These are phyloP conservation scores for Circaetus cinerascens DNA, from an alignment of 2,113 vertebrate species.

Conservation along the genomic window DNA sequence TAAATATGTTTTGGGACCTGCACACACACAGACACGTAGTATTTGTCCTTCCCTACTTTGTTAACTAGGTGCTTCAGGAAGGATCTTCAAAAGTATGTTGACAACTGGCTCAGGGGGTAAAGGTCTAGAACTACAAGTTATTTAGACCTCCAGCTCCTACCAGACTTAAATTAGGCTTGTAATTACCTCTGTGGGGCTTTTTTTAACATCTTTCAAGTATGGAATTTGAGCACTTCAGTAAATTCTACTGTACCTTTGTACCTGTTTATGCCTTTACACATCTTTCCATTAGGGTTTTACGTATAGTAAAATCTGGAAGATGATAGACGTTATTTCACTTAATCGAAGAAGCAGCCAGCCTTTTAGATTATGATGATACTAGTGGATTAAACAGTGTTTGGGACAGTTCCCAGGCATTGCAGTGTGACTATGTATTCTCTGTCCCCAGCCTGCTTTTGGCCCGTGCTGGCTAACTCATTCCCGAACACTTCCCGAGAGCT, in stretches of 20 bases:
- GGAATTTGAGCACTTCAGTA: not conserved
- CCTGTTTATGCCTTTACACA: not conserved
- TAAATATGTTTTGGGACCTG: not conserved
- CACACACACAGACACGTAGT: not conserved
- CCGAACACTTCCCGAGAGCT: not conserved
- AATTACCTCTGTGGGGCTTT: not conserved
- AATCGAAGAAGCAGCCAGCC: not conserved
- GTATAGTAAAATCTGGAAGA: not conserved
- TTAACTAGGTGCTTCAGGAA: not conserved
- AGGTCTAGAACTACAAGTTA: not conserved
- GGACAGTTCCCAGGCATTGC: not conserved
- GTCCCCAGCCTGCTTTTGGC: not conserved
- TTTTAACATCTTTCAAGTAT: not conserved
- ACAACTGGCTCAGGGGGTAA: not conserved
- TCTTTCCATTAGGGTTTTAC: not conserved
- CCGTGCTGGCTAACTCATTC: not conserved
- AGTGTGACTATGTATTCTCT: not conserved
- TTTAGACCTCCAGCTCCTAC: not conserved
- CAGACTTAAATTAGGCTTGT: not conserved
- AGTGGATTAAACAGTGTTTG: not conserved
- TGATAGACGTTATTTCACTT: not conserved
- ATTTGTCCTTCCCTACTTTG: not conserved
- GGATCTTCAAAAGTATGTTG: not conserved
- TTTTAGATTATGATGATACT: not conserved
- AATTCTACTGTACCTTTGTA: not conserved